Evolutionary conservation across 2,888 invertebrate genomes (phyloP), one percentile per base, ranked within the genome.

Genomic region (Mechanitis mazaeus): DNA sequence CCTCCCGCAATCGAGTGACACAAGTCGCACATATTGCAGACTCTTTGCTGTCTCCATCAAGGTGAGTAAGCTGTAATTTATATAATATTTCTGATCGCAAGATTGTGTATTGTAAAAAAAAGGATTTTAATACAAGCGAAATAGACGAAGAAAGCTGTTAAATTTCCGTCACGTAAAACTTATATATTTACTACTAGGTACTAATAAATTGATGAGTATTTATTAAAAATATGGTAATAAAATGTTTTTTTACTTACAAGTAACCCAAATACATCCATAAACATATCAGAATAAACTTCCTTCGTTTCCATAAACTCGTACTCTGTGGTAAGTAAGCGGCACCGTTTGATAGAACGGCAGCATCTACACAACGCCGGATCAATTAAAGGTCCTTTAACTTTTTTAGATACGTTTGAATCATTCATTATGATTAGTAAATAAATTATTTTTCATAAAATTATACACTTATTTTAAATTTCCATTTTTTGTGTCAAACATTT

Each of bases 201-300:
- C 42, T 42, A 42, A 9, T 11, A 38, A 6, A 38, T 42, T 9
- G 42, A 9, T 38, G 12, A 33, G 55, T 12, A 6, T 55, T 55
- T 12, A 55, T 5, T 33, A 33, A n/a, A 33, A 33, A 55, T 35
- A 4, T 55, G n/a, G 38, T 55, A 20, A n/a, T 7, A 20, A 31
- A 20, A 55, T 35, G 33, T n/a, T 33, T 33, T 35, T 55, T 64
- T 33, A 81, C 87, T 83, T 67, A 89, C 88, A 57, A 88, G 71
- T 38, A 89, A 76, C 0, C 89, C 89, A 71, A 86, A 89, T 67
- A 85, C 86, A 65, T 89, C 89, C 83, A 87, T 81, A 65, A 89
- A 78, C 84, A 89, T 87, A 63, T 89, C 87, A 0, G 88, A 83
- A 68, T 89, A 89, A 0, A 84, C 69, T 71, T 89, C 89, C 67